A percentile compares a stretch with the other conserved stretches of the same genome.
These are phyloP conservation scores for Akabosia matsudoensis DNA, from an alignment of 1,140 invertebrate genomes.

Conservation along the genomic window DNA sequence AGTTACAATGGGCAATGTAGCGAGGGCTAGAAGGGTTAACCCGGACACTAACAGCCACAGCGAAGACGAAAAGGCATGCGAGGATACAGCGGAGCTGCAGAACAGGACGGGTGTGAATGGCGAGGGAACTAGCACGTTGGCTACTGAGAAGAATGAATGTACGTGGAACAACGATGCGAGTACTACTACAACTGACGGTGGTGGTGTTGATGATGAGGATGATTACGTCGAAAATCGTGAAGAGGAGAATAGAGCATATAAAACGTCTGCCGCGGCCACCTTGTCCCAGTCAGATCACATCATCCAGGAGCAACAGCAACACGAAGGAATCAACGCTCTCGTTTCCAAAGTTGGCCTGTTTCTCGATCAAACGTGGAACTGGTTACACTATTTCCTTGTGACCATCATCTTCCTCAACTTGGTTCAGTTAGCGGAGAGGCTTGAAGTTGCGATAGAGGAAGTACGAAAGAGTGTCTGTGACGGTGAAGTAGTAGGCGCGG, in stretches of 20 bases:
- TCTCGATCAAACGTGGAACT: slow-evolving; percentile 10
- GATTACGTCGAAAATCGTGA: not conserved
- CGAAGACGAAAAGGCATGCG: not conserved
- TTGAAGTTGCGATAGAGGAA: not conserved
- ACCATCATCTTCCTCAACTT: slow-evolving; percentile 21
- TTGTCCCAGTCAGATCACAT: slow-evolving; percentile 4
- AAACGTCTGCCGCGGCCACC: slow-evolving; percentile 9
- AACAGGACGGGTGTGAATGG: not conserved
- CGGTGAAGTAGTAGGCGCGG: not conserved
- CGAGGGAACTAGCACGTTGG: not conserved
- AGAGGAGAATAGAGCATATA: slow-evolving; percentile 18
- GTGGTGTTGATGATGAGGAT: not conserved
- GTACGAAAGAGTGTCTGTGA: not conserved
- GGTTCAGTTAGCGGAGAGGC: not conserved
- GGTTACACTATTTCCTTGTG: slow-evolving; percentile 14
- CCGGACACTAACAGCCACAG: not conserved
- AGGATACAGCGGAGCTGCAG: not conserved
- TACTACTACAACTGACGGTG: not conserved
- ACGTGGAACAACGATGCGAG: not conserved
- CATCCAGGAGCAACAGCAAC: not conserved
- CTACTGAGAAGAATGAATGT: not conserved
- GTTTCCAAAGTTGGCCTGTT: not conserved
- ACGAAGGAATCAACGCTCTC: not conserved
- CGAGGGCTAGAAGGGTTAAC: not conserved
- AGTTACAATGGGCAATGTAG: not conserved